phyloP scores from a whole-genome alignment of 1,140 invertebrate genomes.

The Lepidostoma basale region DNA sequence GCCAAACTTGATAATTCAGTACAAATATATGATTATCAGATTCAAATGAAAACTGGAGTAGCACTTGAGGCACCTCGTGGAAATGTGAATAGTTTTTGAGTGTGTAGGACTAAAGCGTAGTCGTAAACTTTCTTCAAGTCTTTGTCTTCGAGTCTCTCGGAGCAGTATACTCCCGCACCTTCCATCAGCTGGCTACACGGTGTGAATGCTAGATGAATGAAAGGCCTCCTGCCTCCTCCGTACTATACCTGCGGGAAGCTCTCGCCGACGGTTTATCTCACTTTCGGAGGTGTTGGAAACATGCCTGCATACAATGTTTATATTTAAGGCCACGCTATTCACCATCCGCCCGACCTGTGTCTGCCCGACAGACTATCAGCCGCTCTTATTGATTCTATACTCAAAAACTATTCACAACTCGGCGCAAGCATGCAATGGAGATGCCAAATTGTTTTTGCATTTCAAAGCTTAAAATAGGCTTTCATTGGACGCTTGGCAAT shows the following conservation, averaged over 20 bases:
- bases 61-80: conserved; percentile 35
- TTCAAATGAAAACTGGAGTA: conserved; percentile 31
- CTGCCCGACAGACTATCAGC: background rate
- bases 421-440: conserved; percentile 61
- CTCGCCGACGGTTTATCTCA: background rate
- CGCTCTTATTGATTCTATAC: conserved; percentile 46
- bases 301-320: background rate
- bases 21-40: background rate
- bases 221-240: too few relatives aligned
- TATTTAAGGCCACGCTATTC: background rate
- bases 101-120: conserved; percentile 21
- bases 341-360: background rate
- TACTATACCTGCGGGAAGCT: background rate
- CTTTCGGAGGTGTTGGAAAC: background rate
- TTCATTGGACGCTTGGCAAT: conserved; percentile 24
- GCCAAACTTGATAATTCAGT: background rate
- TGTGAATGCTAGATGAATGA: conserved; percentile 27
- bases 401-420: conserved; percentile 64
- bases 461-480: conserved; percentile 17
- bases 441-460: conserved; percentile 32
- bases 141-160: background rate
- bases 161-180: background rate
- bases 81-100: conserved; percentile 47
- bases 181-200: background rate
- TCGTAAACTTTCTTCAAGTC: background rate